Evolutionary conservation across 2,113 vertebrate species (phyloP).

Genomic region (Mugil cephalus): DNA sequence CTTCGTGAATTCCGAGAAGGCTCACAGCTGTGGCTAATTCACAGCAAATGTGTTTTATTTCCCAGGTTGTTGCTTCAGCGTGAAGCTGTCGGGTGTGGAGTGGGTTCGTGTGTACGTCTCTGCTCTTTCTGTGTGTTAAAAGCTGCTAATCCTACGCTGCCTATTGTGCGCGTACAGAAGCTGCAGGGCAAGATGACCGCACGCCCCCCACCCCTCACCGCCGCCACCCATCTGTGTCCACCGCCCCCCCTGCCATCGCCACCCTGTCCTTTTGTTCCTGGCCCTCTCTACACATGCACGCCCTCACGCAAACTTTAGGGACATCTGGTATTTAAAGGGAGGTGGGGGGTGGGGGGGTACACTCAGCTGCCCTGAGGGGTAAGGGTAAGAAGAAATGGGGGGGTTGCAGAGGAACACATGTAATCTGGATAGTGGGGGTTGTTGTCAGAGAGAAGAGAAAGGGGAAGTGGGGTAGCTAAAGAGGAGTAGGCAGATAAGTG

Average conservation of each 20-base stretch:
- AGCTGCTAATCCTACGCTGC: constrained; percentile 75
- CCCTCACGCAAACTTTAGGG: constrained; percentile 69
- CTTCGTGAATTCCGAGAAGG: neutral
- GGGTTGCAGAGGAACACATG: constrained; percentile 60
- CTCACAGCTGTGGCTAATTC: constrained; percentile 22
- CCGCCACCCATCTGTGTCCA: constrained; percentile 35
- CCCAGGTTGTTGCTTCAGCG: constrained; percentile 29
- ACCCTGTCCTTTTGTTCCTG: constrained; percentile 67
- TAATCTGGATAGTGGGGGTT: constrained; percentile 54
- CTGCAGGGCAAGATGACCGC: constrained; percentile 59
- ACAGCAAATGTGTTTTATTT: constrained; percentile 7
- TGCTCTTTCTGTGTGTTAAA: constrained; percentile 59
- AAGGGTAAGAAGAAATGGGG: constrained; percentile 38
- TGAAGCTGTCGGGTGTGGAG: constrained; percentile 29
- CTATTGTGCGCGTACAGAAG: constrained; percentile 74
- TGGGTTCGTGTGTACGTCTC: constrained; percentile 7
- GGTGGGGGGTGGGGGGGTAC: neutral
- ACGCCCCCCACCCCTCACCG: neutral
- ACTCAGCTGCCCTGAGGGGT: constrained; percentile 62
- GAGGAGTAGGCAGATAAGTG: constrained; percentile 77
- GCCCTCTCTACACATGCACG: constrained; percentile 50
- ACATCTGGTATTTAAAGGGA: constrained; percentile 77
- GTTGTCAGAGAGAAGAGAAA: constrained; percentile 63
- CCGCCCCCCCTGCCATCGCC: constrained; percentile 20
- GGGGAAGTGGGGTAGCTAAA: constrained; percentile 63